Conservation (phyloP, 2,888 invertebrate species). For the Melieria picta region DNA sequence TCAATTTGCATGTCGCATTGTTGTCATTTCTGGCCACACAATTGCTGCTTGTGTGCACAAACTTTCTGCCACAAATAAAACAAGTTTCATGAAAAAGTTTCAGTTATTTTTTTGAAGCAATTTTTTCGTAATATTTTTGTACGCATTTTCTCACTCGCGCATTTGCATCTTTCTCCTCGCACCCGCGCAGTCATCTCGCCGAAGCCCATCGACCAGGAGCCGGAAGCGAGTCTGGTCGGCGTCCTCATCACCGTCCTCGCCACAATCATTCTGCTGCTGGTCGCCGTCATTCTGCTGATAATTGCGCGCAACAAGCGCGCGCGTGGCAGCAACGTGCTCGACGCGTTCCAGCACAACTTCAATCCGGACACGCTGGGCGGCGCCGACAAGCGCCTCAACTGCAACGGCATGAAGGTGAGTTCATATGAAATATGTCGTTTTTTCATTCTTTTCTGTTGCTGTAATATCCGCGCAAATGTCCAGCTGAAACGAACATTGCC, state of each 20-base stretch:
- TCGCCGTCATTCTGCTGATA: constrained; percentile 77
- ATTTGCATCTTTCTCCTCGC: constrained; percentile 30
- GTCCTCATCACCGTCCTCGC: constrained; percentile 77
- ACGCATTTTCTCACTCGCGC: constrained; percentile 11
- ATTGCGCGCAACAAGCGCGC: constrained; percentile 72
- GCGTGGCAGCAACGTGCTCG: constrained; percentile 64
- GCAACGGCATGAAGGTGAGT: constrained; percentile 67
- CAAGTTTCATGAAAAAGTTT: not conserved
- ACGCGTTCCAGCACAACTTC: constrained; percentile 66
- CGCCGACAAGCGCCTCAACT: constrained; percentile 66
- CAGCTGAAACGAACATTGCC: too few species aligned
- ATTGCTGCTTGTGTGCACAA: not conserved
- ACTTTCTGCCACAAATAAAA: not conserved
- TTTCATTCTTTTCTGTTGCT: too few species aligned
- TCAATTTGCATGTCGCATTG: constrained; percentile 27
- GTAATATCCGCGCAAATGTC: too few species aligned
- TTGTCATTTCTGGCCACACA: constrained; percentile 19
- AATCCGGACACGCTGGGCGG: constrained; percentile 66
- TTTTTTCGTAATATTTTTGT: too few species aligned
- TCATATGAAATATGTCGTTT: too few species aligned
- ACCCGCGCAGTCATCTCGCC: constrained; percentile 62
- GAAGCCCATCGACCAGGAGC: constrained; percentile 70
- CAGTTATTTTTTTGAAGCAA: not conserved
- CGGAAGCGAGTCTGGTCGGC: constrained; percentile 72
- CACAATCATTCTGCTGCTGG: constrained; percentile 76